Evolutionary conservation across 2,888 invertebrate species (phyloP).

Genomic region (Hipparchia semele): DNA sequence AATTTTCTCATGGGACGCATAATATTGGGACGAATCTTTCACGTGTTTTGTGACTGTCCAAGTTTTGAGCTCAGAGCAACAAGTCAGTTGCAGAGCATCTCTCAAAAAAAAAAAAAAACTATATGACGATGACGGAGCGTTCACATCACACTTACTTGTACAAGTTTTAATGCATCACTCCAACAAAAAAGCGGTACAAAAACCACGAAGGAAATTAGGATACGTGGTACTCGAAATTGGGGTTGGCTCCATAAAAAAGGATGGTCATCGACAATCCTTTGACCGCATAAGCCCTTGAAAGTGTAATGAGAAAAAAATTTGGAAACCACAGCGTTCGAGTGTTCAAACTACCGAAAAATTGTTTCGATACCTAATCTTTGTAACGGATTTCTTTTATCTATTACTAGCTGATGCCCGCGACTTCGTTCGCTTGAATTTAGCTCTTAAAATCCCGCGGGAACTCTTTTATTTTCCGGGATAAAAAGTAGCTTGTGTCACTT

Average conservation of each 20-base stretch:
- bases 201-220: conserved; percentile 34
- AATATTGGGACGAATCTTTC: no score
- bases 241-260: conserved; percentile 31
- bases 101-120: conserved; percentile 9
- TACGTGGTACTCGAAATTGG: conserved; percentile 27
- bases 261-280: conserved; percentile 24
- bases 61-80: no score
- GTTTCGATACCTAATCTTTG: conserved; percentile 9
- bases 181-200: conserved; percentile 25
- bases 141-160: conserved; percentile 19
- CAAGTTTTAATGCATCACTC: conserved; percentile 14
- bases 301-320: conserved; percentile 29
- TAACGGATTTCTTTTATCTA: no score
- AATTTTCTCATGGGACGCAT: no score
- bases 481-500: no score
- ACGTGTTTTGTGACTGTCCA: no score
- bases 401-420: no score
- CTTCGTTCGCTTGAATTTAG: no score
- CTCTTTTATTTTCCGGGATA: no score
- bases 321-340: conserved; percentile 26
- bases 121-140: conserved; percentile 22
- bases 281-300: conserved; percentile 26
- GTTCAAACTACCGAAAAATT: conserved; percentile 23
- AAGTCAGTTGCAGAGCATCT: no score
- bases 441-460: no score